A percentile compares a stretch with the other conserved stretches of the same genome.
Evolutionary conservation across 1,140 invertebrate genomes (phyloP).

Genomic region (Anoplolepis gracilipes): DNA sequence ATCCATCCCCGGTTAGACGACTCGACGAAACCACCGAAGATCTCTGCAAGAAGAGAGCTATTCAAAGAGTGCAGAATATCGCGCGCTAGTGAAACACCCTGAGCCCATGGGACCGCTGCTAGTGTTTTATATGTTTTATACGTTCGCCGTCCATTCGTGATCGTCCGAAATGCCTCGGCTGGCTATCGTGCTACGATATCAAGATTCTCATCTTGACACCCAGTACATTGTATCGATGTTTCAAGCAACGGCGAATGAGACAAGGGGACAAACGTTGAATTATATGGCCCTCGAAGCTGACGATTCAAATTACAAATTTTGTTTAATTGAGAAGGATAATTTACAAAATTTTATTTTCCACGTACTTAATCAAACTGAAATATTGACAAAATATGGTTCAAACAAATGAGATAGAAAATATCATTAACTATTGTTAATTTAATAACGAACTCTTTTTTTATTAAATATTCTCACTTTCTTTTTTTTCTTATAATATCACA

Average conservation of each 20-base stretch:
- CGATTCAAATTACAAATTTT: slow-evolving; percentile 4
- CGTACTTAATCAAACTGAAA: not conserved
- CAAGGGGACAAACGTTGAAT: slow-evolving; percentile 25
- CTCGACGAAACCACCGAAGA: slow-evolving; percentile 29
- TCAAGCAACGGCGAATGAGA: slow-evolving; percentile 24
- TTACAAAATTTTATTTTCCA: not conserved
- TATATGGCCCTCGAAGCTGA: not conserved
- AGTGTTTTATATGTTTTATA: slow-evolving; percentile 62
- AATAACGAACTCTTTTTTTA: too few relatives aligned
- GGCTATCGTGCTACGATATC: slow-evolving; percentile 54
- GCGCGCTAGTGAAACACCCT: slow-evolving; percentile 69
- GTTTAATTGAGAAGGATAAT: not conserved
- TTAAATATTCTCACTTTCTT: too few relatives aligned
- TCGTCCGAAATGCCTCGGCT: slow-evolving; percentile 54
- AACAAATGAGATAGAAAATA: not conserved
- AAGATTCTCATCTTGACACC: slow-evolving; percentile 69
- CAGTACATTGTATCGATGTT: slow-evolving; percentile 27
- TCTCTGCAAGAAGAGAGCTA: slow-evolving; percentile 60
- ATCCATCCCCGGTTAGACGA: slow-evolving; percentile 60
- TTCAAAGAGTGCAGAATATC: slow-evolving; percentile 61
- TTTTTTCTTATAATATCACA: too few relatives aligned
- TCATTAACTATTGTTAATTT: not conserved
- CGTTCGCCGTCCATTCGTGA: slow-evolving; percentile 23
- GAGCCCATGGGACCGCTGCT: not conserved
- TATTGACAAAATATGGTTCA: not conserved